Conservation (phyloP, 2,113 vertebrate genomes). For the Mohoua ochrocephala region DNA sequence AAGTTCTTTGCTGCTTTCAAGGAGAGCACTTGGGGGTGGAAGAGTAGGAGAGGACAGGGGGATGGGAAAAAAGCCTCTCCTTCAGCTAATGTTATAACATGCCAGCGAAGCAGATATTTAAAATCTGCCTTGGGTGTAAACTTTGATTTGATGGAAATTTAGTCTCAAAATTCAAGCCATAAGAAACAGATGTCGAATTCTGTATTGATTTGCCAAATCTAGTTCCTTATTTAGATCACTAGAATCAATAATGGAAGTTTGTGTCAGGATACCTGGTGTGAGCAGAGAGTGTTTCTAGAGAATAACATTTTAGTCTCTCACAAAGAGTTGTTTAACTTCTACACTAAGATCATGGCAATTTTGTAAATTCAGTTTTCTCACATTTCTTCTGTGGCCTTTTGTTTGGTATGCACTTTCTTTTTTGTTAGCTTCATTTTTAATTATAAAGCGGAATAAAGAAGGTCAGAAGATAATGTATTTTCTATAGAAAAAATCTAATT, state of each 20-base stretch:
- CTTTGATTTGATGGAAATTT: not conserved
- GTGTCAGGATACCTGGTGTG: not conserved
- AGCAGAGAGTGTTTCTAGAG: not conserved
- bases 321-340: not conserved
- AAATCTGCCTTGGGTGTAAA: not conserved
- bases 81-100: not conserved
- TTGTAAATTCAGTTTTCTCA: not conserved
- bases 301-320: not conserved
- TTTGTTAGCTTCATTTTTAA: not conserved
- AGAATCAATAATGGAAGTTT: not conserved
- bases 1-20: slow-evolving; percentile 71
- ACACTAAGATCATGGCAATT: not conserved
- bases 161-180: not conserved
- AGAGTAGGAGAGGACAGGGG: not conserved
- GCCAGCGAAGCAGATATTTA: not conserved
- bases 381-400: not conserved
- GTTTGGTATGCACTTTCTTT: not conserved
- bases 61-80: not conserved
- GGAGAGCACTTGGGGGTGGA: not conserved
- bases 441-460: not conserved
- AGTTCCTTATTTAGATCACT: not conserved
- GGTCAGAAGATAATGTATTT: not conserved
- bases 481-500: not conserved
- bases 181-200: not conserved
- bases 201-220: not conserved